Base-by-base conservation (phyloP, 2,888 invertebrate species). In the Candidula unifasciata region DNA sequence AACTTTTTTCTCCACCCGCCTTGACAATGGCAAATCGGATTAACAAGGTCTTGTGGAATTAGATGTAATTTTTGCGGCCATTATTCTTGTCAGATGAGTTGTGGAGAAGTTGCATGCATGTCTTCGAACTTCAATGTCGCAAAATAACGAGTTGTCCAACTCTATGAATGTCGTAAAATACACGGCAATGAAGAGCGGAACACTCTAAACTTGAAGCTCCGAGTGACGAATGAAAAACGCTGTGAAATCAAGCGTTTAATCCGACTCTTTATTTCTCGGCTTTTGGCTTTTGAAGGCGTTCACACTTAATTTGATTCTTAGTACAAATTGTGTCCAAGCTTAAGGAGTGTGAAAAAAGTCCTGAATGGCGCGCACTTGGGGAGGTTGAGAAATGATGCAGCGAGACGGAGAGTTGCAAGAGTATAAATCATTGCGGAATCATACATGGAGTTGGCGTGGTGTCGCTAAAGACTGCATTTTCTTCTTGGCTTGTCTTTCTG, bases 161-260 rank as follows among this genome's bases (percentile, higher is more conserved):
- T 68, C 37, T 71, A 44, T 71, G 71, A 44, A 71, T 44, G 37
- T 44, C 71, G 71, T 33, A 71, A 71, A 71, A 44, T 71, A 16
- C 10, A 24, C 35, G 44, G 37, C 71, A 37, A 30, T 30, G 57
- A 76, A 76, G 76, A 76, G 27, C 57, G 16, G 57, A 54, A 37
- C 76, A 57, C 76, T 57, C 57, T 57, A 21, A 33, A 54, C 30
- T 6, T 18, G 27, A 30, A 57, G 54, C 54, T 57, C 18, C 8
- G 33, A 76, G 71, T 21, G 71, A 13, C 71, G 37, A 10, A 60
- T 78, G 79, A 80, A 80, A 76, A 80, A n/a, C 71, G 74, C 74
- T 33, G 71, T 24, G 71, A 82, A 85, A 78, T 73, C 60, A 71
- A 76, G 85, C 85, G 81, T 33, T 30, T 81, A 82, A 77, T 82